Evolutionary conservation across 2,888 invertebrate genomes (phyloP).

Genomic region (Podotricha telesiphe): DNA sequence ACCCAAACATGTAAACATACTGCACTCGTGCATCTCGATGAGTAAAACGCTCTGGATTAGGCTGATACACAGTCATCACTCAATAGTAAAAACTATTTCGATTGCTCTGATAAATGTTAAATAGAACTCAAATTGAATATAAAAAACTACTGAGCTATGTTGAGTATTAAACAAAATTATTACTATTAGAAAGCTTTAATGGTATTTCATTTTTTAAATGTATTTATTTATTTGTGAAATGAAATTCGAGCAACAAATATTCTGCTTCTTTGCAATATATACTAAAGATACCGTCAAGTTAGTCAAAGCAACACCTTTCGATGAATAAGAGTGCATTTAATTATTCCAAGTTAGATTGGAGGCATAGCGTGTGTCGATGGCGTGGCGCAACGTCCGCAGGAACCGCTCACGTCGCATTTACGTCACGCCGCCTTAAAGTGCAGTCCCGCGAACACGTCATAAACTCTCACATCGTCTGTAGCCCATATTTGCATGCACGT

Average conservation of each 20-base stretch:
- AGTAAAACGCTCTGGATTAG: not conserved
- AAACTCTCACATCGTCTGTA: constrained; percentile 24
- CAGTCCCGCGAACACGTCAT: constrained; percentile 31
- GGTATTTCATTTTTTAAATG: too few species aligned
- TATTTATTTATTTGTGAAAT: not conserved
- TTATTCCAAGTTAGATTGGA: constrained; percentile 27
- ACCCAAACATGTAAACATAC: not conserved
- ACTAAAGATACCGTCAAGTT: constrained; percentile 6
- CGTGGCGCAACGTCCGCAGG: constrained; percentile 40
- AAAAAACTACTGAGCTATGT: too few species aligned
- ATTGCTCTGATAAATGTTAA: not conserved
- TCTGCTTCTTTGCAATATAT: not conserved
- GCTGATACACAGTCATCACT: not conserved
- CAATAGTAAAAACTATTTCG: not conserved
- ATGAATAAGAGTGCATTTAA: constrained; percentile 25
- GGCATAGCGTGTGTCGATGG: constrained; percentile 39
- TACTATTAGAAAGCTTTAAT: too few species aligned
- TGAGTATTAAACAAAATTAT: too few species aligned
- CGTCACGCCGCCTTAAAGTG: constrained; percentile 41
- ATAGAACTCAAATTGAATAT: not conserved
- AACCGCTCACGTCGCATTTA: constrained; percentile 51
- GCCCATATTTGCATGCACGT: constrained; percentile 20
- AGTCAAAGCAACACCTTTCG: constrained; percentile 16
- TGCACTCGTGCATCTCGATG: not conserved
- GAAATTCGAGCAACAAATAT: not conserved